These are phyloP conservation scores for Synanthedon myopaeformis DNA, from an alignment of 2,888 invertebrate species.

Conservation along the genomic window DNA sequence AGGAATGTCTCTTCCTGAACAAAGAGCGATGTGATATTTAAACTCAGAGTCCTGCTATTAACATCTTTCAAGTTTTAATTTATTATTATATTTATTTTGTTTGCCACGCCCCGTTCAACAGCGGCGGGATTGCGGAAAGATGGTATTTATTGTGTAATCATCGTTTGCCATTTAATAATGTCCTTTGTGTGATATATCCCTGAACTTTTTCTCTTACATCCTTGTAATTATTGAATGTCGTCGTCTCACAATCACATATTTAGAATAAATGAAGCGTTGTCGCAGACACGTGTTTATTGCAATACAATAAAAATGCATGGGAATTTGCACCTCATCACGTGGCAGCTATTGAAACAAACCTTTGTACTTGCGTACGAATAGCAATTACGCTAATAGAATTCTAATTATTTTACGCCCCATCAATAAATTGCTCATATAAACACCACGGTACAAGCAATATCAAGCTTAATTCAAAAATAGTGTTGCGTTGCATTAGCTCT, in stretches of 20 bases:
- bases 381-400: not conserved
- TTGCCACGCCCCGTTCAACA: slow-evolving; percentile 1
- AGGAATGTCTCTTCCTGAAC: slow-evolving; percentile 28
- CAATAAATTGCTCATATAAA: not conserved
- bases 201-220: slow-evolving; percentile 7
- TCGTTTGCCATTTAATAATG: not conserved
- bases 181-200: slow-evolving; percentile 1
- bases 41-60: slow-evolving; percentile 13
- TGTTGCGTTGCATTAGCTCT: not conserved
- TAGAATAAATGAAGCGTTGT: slow-evolving; percentile 14
- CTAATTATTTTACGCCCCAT: not conserved
- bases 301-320: slow-evolving; percentile 15
- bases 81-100: not conserved
- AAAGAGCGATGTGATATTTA: slow-evolving; percentile 20
- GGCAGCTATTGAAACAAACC: slow-evolving; percentile 16
- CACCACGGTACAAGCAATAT: not conserved
- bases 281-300: slow-evolving; percentile 34
- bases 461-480: no score
- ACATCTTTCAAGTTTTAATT: slow-evolving; percentile 9
- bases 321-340: slow-evolving; percentile 24
- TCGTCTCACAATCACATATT: slow-evolving; percentile 14
- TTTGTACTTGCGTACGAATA: not conserved
- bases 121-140: slow-evolving; percentile 7
- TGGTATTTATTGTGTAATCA: slow-evolving; percentile 5
- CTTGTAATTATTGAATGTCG: slow-evolving; percentile 8